These are phyloP conservation scores for Poeciliopsis presidionis DNA, from an alignment of 2,797 vertebrate species.

Conservation along the genomic window DNA sequence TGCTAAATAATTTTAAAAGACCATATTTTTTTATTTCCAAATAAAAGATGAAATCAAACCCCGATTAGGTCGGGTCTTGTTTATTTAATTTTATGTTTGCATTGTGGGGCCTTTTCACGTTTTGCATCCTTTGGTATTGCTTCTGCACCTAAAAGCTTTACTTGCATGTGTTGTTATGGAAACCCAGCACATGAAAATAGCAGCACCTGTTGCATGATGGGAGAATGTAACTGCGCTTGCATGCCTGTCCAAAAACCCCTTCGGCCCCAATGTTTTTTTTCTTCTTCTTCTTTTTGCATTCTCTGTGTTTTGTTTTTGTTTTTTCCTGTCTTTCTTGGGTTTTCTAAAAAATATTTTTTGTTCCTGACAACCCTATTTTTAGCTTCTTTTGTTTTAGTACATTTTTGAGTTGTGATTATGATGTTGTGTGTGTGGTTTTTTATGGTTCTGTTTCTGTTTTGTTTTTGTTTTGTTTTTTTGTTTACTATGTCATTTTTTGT, in stretches of 20 bases:
- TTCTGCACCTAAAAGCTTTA: conserved; percentile 88
- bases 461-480: conserved; percentile 48
- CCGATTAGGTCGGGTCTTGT: conserved; percentile 86
- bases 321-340: conserved; percentile 54
- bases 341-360: conserved; percentile 58
- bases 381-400: conserved; percentile 55
- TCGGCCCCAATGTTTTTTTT: conserved; percentile 71
- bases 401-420: conserved; percentile 66
- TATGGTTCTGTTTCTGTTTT: conserved; percentile 68
- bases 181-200: conserved; percentile 89
- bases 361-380: conserved; percentile 54
- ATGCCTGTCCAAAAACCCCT: conserved; percentile 84
- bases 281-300: conserved; percentile 63
- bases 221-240: conserved; percentile 96
- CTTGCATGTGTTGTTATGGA: conserved; percentile 94
- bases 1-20: conserved; percentile 82
- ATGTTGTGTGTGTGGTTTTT: conserved; percentile 66
- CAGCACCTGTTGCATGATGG: conserved; percentile 93
- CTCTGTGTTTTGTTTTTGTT: conserved; percentile 62
- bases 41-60: conserved; percentile 86
- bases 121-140: conserved; percentile 98
- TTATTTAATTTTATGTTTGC: conserved; percentile 90
- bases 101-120: conserved; percentile 97
- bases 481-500: conserved; percentile 63
- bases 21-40: conserved; percentile 73